These are phyloP conservation scores for Nesometra sesokonis DNA, from an alignment of 35 echinoderm and acorn worm species.

Conservation along the genomic window DNA sequence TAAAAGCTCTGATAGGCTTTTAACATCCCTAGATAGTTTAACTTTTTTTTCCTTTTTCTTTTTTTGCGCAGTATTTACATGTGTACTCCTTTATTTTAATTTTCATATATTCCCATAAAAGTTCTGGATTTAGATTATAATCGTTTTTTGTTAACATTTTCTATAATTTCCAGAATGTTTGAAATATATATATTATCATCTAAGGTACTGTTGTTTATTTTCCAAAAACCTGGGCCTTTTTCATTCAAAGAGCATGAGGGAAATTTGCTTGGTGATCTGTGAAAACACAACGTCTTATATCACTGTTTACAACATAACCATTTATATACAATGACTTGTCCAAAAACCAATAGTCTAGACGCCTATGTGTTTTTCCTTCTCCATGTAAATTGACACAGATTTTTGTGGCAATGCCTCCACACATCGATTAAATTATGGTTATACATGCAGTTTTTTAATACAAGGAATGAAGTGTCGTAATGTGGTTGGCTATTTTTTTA, in stretches of 20 bases:
- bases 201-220: neutral
- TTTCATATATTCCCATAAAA: neutral
- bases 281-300: neutral
- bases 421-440: neutral
- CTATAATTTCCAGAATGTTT: neutral
- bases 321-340: neutral
- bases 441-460: neutral
- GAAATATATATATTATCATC: neutral
- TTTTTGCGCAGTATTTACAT: neutral
- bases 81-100: neutral
- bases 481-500: neutral
- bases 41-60: neutral
- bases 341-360: neutral
- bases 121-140: neutral
- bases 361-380: neutral
- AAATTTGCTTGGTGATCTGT: neutral
- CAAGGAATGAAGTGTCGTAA: neutral
- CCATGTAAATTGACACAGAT: neutral
- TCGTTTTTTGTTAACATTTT: neutral
- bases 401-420: neutral
- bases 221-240: neutral
- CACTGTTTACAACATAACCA: neutral
- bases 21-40: neutral
- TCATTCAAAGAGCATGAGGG: neutral
- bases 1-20: neutral